Evolutionary conservation across 2,888 invertebrate species (phyloP), one percentile per base, ranked within the genome.

Genomic region (Pelosia muscerda): DNA sequence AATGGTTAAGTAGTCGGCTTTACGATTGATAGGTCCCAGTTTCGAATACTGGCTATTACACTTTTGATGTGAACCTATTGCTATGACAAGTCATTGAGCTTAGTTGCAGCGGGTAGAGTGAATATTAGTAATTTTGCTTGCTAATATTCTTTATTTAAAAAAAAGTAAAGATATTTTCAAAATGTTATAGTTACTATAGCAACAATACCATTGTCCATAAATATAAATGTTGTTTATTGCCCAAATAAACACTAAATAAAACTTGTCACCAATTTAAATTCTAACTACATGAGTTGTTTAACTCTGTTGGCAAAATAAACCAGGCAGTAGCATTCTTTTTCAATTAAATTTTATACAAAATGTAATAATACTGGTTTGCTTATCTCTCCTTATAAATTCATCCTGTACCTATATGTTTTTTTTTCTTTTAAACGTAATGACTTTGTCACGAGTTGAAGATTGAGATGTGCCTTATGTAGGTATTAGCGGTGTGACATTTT

Each of bases 301-400:
- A 59, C 10, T 25, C 4, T 38, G 59, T 49, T 25, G 25, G 11
- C 19, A 31, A n/a, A 28, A 31, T 57, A 1, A n/a, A n/a, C 15
- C 1, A 49, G 19, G 10, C 49, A 57, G 67, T 67, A 31, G 62
- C 59, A 6, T 26, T 31, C 63, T 31, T 53, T 9, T 9, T 66
- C n/a, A 19, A 54, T 57, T 31, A 55, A 55, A 64, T 61, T 38
- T 60, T 56, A 42, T 56, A 31, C 49, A 15, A 49, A 66, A 66
- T 55, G 38, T 31, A 59, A n/a, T 10, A 22, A 19, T 61, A 61
- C 60, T 61, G 54, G 26, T 66, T 63, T 55, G n/a, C 53, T 69
- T 69, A 69, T 69, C 69, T 65, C 25, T 28, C 38, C 63, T 15
- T 62, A 69, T 63, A 65, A 63, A 69, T 63, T 56, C n/a, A 49